Evolutionary conservation across 2,888 invertebrate species (phyloP).

Genomic region (Melanostoma scalare): DNA sequence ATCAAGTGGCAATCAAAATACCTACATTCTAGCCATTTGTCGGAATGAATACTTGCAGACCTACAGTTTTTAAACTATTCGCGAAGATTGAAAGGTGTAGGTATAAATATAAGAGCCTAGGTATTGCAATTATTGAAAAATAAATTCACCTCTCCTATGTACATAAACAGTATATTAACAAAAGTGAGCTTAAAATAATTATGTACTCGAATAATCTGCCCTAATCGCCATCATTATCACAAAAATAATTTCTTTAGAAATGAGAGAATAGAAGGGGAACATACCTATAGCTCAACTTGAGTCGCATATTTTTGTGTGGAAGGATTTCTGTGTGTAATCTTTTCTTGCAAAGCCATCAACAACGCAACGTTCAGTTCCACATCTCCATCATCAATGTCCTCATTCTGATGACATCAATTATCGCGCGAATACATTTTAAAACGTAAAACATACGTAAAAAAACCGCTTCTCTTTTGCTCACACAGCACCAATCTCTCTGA

Average conservation of each 20-base stretch:
- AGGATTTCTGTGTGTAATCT: background rate
- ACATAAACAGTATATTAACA: too few relatives aligned
- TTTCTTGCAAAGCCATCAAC: constrained; percentile 31
- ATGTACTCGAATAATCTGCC: too few relatives aligned
- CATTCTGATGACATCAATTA: constrained; percentile 63
- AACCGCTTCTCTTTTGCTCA: constrained; percentile 29
- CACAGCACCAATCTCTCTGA: constrained; percentile 12
- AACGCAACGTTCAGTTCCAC: constrained; percentile 15
- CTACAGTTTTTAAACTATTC: too few relatives aligned
- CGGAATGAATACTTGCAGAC: too few relatives aligned
- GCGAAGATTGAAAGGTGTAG: too few relatives aligned
- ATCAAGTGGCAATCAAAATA: too few relatives aligned
- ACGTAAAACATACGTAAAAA: constrained; percentile 32
- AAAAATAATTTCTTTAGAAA: background rate
- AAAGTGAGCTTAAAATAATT: too few relatives aligned
- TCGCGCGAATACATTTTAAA: background rate
- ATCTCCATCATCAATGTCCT: constrained; percentile 44
- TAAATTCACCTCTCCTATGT: too few relatives aligned
- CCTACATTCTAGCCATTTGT: too few relatives aligned
- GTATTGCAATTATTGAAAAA: too few relatives aligned
- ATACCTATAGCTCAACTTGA: constrained; percentile 39
- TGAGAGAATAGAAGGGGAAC: constrained; percentile 15
- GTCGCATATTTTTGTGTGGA: constrained; percentile 26
- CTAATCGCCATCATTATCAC: too few relatives aligned
- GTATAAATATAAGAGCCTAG: too few relatives aligned